These are phyloP conservation scores for Melitaea cinxia DNA, from an alignment of 1,140 invertebrate species.

Conservation along the genomic window DNA sequence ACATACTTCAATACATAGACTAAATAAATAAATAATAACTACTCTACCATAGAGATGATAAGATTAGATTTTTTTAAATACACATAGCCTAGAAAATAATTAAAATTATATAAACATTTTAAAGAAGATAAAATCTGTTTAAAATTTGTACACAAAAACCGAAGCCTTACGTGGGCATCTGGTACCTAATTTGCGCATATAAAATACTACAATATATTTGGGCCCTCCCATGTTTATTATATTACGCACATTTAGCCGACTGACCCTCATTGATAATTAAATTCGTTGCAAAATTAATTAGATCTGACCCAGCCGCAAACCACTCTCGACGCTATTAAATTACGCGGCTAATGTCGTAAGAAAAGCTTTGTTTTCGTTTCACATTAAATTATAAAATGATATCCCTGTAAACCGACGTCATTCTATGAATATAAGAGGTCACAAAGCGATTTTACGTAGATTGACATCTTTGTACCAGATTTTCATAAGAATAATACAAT, in stretches of 20 bases:
- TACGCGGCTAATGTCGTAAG: conserved; percentile 21
- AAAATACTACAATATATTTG: conserved; percentile 35
- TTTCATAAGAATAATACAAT: too few relatives aligned
- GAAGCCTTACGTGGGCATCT: conserved; percentile 1
- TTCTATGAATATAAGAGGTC: not conserved
- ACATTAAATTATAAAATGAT: conserved; percentile 14
- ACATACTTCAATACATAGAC: too few relatives aligned
- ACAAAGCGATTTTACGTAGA: too few relatives aligned
- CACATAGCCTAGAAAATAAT: too few relatives aligned
- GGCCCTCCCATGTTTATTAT: conserved; percentile 46
- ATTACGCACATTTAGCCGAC: conserved; percentile 41
- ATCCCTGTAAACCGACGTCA: not conserved
- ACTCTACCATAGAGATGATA: too few relatives aligned
- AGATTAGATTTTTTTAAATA: too few relatives aligned
- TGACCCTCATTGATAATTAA: conserved; percentile 48
- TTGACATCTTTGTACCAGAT: too few relatives aligned
- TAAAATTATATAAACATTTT: not conserved
- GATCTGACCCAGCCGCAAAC: conserved; percentile 35
- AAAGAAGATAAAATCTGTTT: conserved; percentile 4
- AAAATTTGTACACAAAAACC: conserved; percentile 2
- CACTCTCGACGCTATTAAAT: conserved; percentile 18
- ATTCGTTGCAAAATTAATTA: conserved; percentile 56
- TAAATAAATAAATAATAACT: too few relatives aligned
- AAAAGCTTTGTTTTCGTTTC: conserved; percentile 5
- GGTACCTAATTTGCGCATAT: conserved; percentile 25